phyloP scores from a whole-genome alignment of 1,140 invertebrate genomes.

The Anoplophora glabripennis region DNA sequence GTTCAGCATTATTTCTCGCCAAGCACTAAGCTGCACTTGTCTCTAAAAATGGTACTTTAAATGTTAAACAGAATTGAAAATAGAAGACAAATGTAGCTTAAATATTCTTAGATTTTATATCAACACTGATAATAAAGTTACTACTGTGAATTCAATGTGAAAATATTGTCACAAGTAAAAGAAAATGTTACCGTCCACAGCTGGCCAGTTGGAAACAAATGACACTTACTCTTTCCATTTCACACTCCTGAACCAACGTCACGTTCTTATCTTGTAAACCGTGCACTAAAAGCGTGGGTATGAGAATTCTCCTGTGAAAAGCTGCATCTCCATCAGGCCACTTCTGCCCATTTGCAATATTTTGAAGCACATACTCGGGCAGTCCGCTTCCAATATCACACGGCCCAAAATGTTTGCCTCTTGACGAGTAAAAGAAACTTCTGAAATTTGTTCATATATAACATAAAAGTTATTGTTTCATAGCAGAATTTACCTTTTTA shows the following conservation, averaged over 20 bases:
- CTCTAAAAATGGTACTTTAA: too few species aligned
- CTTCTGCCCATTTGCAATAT: slow-evolving; percentile 56
- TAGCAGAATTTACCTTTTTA: slow-evolving; percentile 49
- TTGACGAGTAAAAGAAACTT: slow-evolving; percentile 53
- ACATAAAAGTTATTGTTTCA: slow-evolving; percentile 17
- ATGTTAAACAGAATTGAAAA: too few species aligned
- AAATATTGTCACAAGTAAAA: too few species aligned
- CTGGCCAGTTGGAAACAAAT: too few species aligned
- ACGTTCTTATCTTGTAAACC: slow-evolving; percentile 68
- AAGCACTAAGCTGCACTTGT: too few species aligned
- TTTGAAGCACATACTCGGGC: slow-evolving; percentile 60
- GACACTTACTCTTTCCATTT: slow-evolving; percentile 66
- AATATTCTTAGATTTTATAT: too few species aligned
- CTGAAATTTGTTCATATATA: slow-evolving; percentile 23
- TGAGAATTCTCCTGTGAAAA: slow-evolving; percentile 65
- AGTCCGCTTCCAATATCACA: slow-evolving; percentile 53
- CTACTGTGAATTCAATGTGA: too few species aligned
- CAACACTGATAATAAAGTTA: too few species aligned
- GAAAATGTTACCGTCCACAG: too few species aligned
- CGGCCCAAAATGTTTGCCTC: slow-evolving; percentile 57
- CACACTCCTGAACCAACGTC: slow-evolving; percentile 68
- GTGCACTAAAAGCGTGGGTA: slow-evolving; percentile 69
- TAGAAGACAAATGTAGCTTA: too few species aligned
- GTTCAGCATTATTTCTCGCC: too few species aligned
- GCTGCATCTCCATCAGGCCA: slow-evolving; percentile 71